A percentile compares a stretch with the other conserved stretches of the same genome.
These are phyloP conservation scores for Crioceris asparagi DNA, from an alignment of 2,888 invertebrate species.

Conservation along the genomic window DNA sequence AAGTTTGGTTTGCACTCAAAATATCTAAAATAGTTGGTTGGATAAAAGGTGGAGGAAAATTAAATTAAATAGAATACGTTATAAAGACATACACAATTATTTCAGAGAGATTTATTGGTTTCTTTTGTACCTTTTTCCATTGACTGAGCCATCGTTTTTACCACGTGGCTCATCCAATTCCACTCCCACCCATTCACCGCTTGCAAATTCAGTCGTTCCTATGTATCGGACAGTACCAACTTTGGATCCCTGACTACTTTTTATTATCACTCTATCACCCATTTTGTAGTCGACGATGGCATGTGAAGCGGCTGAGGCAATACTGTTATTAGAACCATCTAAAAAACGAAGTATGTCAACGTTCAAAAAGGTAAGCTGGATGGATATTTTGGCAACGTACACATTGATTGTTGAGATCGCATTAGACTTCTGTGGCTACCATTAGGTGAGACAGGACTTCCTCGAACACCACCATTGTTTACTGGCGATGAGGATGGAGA, in stretches of 20 bases:
- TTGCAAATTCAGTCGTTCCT: conserved; percentile 82
- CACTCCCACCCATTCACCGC: conserved; percentile 92
- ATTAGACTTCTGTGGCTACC: conserved; percentile 29
- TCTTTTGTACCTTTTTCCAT: conserved; percentile 64
- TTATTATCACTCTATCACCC: conserved; percentile 87
- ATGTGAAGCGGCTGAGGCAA: conserved; percentile 37
- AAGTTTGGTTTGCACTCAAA: conserved; percentile 85
- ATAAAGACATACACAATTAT: conserved; percentile 2
- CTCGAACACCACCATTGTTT: conserved; percentile 27
- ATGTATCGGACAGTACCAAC: conserved; percentile 76
- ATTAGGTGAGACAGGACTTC: conserved; percentile 32
- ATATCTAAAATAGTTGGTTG: conserved; percentile 52
- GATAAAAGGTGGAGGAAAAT: too few relatives aligned
- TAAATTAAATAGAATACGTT: too few relatives aligned
- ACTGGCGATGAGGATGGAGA: conserved; percentile 26
- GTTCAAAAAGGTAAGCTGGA: too few relatives aligned
- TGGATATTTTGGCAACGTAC: conserved; percentile 26
- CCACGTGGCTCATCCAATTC: conserved; percentile 89
- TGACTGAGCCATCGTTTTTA: conserved; percentile 93
- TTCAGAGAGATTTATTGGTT: neutral
- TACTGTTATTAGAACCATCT: conserved; percentile 44
- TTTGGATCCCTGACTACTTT: conserved; percentile 77
- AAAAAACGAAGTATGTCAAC: conserved; percentile 17
- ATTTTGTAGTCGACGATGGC: conserved; percentile 59
- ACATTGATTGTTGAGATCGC: conserved; percentile 28